phyloP scores from a whole-genome alignment of 1,140 invertebrate genomes.

The Vanessa tameamea region DNA sequence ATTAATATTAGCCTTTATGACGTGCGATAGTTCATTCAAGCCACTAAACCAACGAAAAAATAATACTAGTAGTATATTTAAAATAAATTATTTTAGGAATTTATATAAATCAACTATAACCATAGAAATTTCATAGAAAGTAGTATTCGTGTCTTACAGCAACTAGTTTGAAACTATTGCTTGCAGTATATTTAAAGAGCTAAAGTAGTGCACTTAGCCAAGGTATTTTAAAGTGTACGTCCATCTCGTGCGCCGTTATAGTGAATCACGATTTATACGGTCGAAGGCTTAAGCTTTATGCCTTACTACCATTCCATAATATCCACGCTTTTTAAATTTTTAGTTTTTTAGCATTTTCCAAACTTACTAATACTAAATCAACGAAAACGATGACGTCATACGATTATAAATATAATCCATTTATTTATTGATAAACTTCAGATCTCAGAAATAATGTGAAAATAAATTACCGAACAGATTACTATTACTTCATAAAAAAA shows the following conservation, averaged over 20 bases:
- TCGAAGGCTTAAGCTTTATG: conserved; percentile 4
- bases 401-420: too few species aligned
- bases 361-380: too few species aligned
- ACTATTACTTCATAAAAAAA: too few species aligned
- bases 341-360: background rate
- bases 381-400: too few species aligned
- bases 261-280: conserved; percentile 32
- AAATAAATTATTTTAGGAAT: too few species aligned
- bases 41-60: too few species aligned
- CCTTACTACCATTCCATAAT: background rate
- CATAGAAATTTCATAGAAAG: background rate
- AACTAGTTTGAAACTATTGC: conserved; percentile 23
- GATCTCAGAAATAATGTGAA: too few species aligned
- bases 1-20: too few species aligned
- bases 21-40: too few species aligned
- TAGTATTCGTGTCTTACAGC: conserved; percentile 1
- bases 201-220: conserved; percentile 33
- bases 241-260: conserved; percentile 29
- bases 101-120: background rate
- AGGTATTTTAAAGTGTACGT: conserved; percentile 34
- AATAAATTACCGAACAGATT: too few species aligned
- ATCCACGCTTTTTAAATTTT: background rate
- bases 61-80: too few species aligned
- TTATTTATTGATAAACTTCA: too few species aligned
- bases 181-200: conserved; percentile 32